Conservation (phyloP, 1,140 invertebrate genomes). For the Pissodes strobi region DNA sequence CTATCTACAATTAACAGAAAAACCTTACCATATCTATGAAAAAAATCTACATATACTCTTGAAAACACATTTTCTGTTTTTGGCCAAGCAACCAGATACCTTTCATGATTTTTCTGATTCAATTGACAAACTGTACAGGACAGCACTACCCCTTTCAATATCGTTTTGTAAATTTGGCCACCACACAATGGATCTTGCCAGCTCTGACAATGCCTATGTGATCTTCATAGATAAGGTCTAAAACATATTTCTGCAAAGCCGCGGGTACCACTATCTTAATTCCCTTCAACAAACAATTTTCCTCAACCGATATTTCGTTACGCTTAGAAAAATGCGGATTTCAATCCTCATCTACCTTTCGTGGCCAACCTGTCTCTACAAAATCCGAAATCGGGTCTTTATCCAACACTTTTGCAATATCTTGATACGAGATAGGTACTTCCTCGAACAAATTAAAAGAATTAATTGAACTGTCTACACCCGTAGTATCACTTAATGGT, state of each 20-base stretch:
- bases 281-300: constrained; percentile 5
- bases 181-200: constrained; percentile 54
- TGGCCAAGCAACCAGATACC: constrained; percentile 15
- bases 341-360: background rate
- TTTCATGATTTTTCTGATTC: no score
- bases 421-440: background rate
- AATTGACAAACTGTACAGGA: no score
- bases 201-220: constrained; percentile 55
- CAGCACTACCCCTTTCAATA: no score
- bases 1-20: constrained; percentile 31
- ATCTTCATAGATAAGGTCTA: constrained; percentile 9
- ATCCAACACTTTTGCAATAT: constrained; percentile 10
- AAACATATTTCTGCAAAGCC: background rate
- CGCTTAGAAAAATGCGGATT: constrained; percentile 11
- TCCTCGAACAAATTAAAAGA: constrained; percentile 7
- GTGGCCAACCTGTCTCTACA: constrained; percentile 19
- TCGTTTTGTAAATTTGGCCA: constrained; percentile 58
- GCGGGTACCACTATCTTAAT: constrained; percentile 11
- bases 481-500: background rate
- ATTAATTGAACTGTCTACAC: constrained; percentile 10
- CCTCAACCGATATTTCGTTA: constrained; percentile 19
- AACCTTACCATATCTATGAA: constrained; percentile 12
- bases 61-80: constrained; percentile 12
- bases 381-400: constrained; percentile 18
- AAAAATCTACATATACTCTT: constrained; percentile 33